Conservation (phyloP, 2,797 vertebrate species). For the Petrocephalus schoutedeni region DNA sequence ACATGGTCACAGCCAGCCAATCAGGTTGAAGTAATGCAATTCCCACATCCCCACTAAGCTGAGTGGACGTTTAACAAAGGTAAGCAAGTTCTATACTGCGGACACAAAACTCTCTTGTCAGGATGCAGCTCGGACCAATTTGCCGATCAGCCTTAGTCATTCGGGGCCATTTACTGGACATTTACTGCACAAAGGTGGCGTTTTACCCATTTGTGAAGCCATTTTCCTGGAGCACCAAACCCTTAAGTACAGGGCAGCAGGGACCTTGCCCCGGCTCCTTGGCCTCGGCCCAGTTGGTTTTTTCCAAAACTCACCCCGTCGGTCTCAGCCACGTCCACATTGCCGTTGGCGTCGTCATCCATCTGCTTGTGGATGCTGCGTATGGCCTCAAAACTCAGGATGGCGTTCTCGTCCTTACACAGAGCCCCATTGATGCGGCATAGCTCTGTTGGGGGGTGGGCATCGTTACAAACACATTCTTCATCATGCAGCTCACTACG, state of each 20-base stretch:
- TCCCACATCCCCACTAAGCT: not conserved
- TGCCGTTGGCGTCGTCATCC: slow-evolving; percentile 90
- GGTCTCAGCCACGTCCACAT: slow-evolving; percentile 82
- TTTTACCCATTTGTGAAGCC: not conserved
- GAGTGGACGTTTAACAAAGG: not conserved
- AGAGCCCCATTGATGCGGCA: slow-evolving; percentile 72
- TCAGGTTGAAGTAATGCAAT: not conserved
- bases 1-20: not conserved
- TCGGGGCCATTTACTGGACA: not conserved
- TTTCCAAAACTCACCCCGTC: slow-evolving; percentile 69
- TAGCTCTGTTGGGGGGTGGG: slow-evolving; percentile 59
- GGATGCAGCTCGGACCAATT: not conserved
- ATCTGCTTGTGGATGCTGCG: slow-evolving; percentile 86
- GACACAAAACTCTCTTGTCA: not conserved
- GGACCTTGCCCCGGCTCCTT: not conserved
- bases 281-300: not conserved
- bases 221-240: not conserved
- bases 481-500: not conserved
- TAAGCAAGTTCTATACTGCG: not conserved
- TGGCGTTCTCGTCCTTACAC: slow-evolving; percentile 73
- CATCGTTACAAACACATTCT: not conserved
- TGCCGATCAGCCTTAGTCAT: not conserved
- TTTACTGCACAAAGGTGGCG: not conserved
- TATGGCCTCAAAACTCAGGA: slow-evolving; percentile 85
- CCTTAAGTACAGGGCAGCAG: not conserved